Conservation (phyloP, 1,140 invertebrate genomes). For the Listronotus bonariensis region DNA sequence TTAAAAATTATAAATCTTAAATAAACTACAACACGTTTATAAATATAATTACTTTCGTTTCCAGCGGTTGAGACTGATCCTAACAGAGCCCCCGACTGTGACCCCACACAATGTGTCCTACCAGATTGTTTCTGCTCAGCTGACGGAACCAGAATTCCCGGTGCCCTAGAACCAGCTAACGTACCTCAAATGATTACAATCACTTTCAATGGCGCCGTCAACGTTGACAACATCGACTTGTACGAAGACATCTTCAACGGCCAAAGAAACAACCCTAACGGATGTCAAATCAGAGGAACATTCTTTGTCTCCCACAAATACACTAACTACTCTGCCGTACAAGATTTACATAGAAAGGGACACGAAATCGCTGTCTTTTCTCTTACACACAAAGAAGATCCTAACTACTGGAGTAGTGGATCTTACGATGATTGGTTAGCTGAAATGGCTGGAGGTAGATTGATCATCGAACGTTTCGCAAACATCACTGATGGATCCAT, state of each 20-base stretch:
- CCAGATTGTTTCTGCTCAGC: constrained; percentile 94
- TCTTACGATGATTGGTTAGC: constrained; percentile 91
- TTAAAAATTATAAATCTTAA: no score
- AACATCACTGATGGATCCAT: constrained; percentile 91
- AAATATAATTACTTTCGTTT: constrained; percentile 34
- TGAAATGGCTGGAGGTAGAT: constrained; percentile 91
- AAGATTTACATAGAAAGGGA: constrained; percentile 88
- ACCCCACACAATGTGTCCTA: constrained; percentile 82
- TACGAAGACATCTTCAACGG: constrained; percentile 91
- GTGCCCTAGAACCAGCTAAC: constrained; percentile 77
- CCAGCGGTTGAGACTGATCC: constrained; percentile 86
- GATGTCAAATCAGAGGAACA: constrained; percentile 90
- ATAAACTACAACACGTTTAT: neutral
- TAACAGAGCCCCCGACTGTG: constrained; percentile 87
- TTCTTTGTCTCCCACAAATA: constrained; percentile 97
- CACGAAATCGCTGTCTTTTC: constrained; percentile 95
- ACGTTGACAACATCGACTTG: constrained; percentile 89
- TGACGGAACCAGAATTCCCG: constrained; percentile 88
- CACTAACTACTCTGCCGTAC: constrained; percentile 92
- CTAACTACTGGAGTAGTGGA: constrained; percentile 86
- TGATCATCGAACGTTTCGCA: constrained; percentile 86
- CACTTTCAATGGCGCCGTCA: constrained; percentile 93
- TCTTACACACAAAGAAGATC: constrained; percentile 89
- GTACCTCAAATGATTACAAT: constrained; percentile 95
- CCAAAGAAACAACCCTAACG: constrained; percentile 85